Evolutionary conservation across 53 echinoderm and acorn worm species (phyloP).

Genomic region (Patiria pectinifera): DNA sequence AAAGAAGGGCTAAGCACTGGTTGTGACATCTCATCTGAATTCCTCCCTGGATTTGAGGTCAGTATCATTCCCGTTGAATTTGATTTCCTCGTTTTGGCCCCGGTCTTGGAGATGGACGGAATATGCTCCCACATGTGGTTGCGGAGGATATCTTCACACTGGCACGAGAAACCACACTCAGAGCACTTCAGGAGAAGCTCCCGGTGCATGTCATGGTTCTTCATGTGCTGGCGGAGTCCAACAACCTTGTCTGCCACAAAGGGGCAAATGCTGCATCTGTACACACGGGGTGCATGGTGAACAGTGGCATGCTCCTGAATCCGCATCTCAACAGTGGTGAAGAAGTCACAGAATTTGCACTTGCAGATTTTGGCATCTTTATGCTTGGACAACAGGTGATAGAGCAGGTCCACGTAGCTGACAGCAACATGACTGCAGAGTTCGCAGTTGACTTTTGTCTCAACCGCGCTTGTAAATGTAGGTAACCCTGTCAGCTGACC

Average conservation of each 20-base stretch:
- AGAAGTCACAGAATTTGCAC: conserved; percentile 94
- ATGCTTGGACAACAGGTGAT: conserved; percentile 88
- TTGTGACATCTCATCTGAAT: neutral
- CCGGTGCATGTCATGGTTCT: conserved; percentile 73
- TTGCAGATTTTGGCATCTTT: conserved; percentile 80
- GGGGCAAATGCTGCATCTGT: conserved; percentile 79
- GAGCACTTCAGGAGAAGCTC: conserved; percentile 90
- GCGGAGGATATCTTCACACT: conserved; percentile 71
- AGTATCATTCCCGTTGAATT: neutral
- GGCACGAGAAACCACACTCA: conserved; percentile 88
- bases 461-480: conserved; percentile 23
- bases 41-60: neutral
- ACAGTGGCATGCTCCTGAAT: conserved; percentile 78
- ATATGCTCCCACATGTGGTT: conserved; percentile 96
- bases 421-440: conserved; percentile 76
- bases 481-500: conserved; percentile 10
- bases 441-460: conserved; percentile 67
- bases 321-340: conserved; percentile 72
- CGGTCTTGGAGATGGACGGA: neutral
- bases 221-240: conserved; percentile 77
- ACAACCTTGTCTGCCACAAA: conserved; percentile 62
- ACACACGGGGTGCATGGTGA: conserved; percentile 61
- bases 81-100: neutral
- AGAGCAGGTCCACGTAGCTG: conserved; percentile 71
- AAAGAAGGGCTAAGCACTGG: neutral